These are phyloP conservation scores for Subacronicta megacephala DNA, from an alignment of 2,888 invertebrate genomes.

Conservation along the genomic window DNA sequence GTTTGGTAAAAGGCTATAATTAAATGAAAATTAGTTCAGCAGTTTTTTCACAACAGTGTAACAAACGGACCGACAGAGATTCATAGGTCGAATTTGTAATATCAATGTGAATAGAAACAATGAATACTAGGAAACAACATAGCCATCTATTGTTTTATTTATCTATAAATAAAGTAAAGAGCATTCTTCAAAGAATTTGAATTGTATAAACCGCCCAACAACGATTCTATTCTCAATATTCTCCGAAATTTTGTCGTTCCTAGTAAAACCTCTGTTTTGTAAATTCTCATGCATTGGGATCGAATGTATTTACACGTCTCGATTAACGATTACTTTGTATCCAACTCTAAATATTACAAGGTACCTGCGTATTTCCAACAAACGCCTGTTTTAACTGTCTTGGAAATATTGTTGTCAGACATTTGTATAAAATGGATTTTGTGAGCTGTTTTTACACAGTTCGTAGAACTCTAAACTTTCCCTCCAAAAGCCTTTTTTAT, in stretches of 20 bases:
- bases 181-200: conserved; percentile 5
- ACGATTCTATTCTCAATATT: conserved; percentile 31
- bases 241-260: conserved; percentile 11
- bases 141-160: conserved; percentile 1
- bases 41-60: background rate
- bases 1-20: no score
- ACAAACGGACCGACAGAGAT: background rate
- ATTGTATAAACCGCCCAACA: conserved; percentile 18
- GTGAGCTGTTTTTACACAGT: no score
- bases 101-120: background rate
- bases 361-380: no score
- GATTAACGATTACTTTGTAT: conserved; percentile 19
- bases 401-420: no score
- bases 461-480: no score
- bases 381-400: no score
- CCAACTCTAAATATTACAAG: no score
- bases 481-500: no score
- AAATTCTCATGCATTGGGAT: conserved; percentile 28
- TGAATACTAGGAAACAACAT: background rate
- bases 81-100: background rate
- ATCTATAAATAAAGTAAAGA: background rate
- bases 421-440: no score
- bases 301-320: conserved; percentile 21
- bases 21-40: background rate
- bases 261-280: conserved; percentile 31